These are phyloP conservation scores for Embiotoca jacksoni DNA, from an alignment of 2,113 vertebrate species.

Conservation along the genomic window DNA sequence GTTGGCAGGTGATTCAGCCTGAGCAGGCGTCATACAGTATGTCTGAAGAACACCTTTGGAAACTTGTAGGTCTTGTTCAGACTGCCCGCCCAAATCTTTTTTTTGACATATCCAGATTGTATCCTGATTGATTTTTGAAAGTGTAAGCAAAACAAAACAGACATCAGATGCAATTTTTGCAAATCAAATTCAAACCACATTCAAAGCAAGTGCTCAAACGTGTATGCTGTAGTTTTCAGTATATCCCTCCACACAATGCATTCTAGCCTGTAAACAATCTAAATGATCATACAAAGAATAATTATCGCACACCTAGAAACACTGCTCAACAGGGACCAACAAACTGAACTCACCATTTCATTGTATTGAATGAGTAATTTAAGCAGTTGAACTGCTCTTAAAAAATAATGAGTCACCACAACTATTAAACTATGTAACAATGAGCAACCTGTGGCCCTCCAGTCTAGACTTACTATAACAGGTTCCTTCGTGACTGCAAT, in stretches of 20 bases:
- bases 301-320: not conserved
- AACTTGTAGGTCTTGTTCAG: not conserved
- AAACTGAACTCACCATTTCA: not conserved
- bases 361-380: not conserved
- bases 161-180: too few relatives aligned
- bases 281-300: not conserved
- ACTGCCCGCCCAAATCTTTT: too few relatives aligned
- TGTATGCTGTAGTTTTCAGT: too few relatives aligned
- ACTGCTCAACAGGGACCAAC: not conserved
- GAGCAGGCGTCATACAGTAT: not conserved
- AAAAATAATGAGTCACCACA: conserved; percentile 38
- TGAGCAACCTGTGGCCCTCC: conserved; percentile 36
- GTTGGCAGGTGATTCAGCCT: not conserved
- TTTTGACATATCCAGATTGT: too few relatives aligned
- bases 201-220: too few relatives aligned
- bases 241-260: too few relatives aligned
- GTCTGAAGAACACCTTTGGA: not conserved
- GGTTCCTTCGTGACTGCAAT: conserved; percentile 59
- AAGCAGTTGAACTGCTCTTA: conserved; percentile 7
- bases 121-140: too few relatives aligned
- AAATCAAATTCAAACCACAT: too few relatives aligned
- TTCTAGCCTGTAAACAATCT: too few relatives aligned
- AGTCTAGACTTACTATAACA: conserved; percentile 66
- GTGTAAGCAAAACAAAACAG: too few relatives aligned
- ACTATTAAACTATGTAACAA: conserved; percentile 48